Evolutionary conservation across 2,797 vertebrate genomes (phyloP).

Genomic region (Mormyrops attenuatus): DNA sequence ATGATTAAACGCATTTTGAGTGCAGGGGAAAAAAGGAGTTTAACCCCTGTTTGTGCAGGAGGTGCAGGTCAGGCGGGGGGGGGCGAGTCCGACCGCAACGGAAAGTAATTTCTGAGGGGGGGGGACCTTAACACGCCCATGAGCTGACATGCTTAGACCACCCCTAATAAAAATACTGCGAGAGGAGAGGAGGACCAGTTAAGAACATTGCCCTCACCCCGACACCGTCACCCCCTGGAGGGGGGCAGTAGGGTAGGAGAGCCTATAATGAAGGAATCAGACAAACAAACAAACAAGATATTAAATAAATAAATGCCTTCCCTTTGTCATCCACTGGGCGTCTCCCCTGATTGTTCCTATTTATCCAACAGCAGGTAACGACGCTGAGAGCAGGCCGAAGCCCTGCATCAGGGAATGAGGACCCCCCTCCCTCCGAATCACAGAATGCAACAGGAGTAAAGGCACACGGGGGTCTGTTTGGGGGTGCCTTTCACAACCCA

Average conservation of each 20-base stretch:
- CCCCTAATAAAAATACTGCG: constrained; percentile 69
- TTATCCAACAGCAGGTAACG: constrained; percentile 93
- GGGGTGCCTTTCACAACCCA: constrained; percentile 81
- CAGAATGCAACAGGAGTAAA: constrained; percentile 89
- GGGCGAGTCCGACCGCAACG: constrained; percentile 47
- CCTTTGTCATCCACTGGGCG: constrained; percentile 33
- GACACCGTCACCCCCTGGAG: not conserved
- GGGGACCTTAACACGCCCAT: constrained; percentile 17
- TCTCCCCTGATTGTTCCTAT: constrained; percentile 70
- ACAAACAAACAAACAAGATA: constrained; percentile 55
- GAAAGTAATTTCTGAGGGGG: constrained; percentile 82
- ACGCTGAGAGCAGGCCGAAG: constrained; percentile 59
- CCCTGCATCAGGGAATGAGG: too few relatives aligned
- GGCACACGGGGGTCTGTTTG: constrained; percentile 86
- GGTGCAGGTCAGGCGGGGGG: constrained; percentile 37
- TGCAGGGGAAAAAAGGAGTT: constrained; percentile 57
- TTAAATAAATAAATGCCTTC: constrained; percentile 39
- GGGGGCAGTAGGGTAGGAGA: not conserved
- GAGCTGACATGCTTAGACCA: constrained; percentile 74
- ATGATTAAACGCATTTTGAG: constrained; percentile 59
- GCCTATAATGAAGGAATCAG: constrained; percentile 55
- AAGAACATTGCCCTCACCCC: not conserved
- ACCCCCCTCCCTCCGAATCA: constrained; percentile 59
- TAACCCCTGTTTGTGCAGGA: constrained; percentile 50
- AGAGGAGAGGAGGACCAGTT: constrained; percentile 66